Evolutionary conservation across 2,113 vertebrate species (phyloP).

Genomic region (Stercorarius parasiticus): DNA sequence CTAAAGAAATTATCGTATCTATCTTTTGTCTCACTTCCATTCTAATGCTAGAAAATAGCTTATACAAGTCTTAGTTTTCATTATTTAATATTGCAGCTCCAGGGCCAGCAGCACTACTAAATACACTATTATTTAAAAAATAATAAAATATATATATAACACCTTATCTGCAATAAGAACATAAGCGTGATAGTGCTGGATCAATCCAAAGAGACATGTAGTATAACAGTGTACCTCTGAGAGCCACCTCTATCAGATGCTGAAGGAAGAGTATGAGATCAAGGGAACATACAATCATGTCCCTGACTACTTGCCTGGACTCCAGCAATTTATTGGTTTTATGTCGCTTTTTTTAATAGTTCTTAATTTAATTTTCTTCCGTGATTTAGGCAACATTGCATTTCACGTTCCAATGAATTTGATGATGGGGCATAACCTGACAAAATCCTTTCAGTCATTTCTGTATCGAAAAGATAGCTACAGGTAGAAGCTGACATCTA

Average conservation of each 20-base stretch:
- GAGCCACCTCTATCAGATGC: not conserved
- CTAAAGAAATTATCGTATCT: not conserved
- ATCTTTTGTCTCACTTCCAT: not conserved
- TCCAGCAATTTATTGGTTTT: not conserved
- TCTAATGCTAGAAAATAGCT: not conserved
- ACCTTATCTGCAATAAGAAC: not conserved
- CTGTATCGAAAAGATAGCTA: not conserved
- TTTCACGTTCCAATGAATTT: not conserved
- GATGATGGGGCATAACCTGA: not conserved
- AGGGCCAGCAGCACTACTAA: not conserved
- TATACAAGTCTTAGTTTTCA: not conserved
- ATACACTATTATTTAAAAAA: not conserved
- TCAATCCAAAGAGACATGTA: not conserved
- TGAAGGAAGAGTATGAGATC: not conserved
- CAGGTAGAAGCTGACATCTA: not conserved
- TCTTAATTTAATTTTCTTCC: not conserved
- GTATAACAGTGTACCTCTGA: not conserved
- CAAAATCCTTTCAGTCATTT: not conserved
- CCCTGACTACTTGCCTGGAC: not conserved
- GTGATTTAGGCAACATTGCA: not conserved
- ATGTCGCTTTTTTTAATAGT: not conserved
- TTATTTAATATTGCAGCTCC: not conserved
- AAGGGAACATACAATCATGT: not conserved
- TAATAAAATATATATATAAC: not conserved
- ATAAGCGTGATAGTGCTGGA: not conserved